A percentile compares a stretch with the other conserved stretches of the same genome.
Conservation (phyloP, 2,888 invertebrate genomes). For the Caradrina kadenii region DNA sequence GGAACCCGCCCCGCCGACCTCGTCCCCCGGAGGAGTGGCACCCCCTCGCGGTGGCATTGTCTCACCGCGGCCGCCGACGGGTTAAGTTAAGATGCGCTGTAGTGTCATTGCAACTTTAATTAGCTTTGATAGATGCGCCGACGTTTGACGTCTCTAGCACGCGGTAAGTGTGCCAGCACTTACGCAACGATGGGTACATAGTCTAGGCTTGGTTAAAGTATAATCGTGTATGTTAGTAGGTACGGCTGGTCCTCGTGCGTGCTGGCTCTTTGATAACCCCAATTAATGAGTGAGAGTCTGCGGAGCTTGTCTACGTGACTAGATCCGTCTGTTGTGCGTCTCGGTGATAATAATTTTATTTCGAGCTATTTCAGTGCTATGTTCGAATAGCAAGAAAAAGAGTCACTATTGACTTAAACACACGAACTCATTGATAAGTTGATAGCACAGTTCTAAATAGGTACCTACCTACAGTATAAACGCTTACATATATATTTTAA, state of each 20-base stretch:
- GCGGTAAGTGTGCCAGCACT: constrained; percentile 54
- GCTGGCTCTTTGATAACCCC: constrained; percentile 47
- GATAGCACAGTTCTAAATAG: background rate
- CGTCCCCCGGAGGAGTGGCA: constrained; percentile 44
- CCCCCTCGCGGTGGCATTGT: constrained; percentile 75
- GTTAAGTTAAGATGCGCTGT: constrained; percentile 81
- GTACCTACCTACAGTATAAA: background rate
- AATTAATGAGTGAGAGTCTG: constrained; percentile 34
- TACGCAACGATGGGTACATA: constrained; percentile 50
- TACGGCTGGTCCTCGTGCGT: constrained; percentile 18
- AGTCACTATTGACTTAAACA: constrained; percentile 15
- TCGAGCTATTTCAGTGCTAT: constrained; percentile 1
- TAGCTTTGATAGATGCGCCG: constrained; percentile 79
- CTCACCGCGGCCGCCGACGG: constrained; percentile 73
- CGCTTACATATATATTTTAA: constrained; percentile 8
- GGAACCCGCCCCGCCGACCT: constrained; percentile 42
- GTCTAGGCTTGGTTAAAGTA: constrained; percentile 16
- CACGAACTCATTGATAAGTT: constrained; percentile 24
- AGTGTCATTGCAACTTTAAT: constrained; percentile 87
- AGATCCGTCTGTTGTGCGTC: background rate
- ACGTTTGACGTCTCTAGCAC: constrained; percentile 60
- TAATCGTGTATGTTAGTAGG: constrained; percentile 35
- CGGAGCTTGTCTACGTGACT: constrained; percentile 35
- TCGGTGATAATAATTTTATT: constrained; percentile 33
- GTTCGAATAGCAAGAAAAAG: constrained; percentile 5